Evolutionary conservation across 2,888 invertebrate genomes (phyloP).

Genomic region (Marasmarcha lunaedactyla): DNA sequence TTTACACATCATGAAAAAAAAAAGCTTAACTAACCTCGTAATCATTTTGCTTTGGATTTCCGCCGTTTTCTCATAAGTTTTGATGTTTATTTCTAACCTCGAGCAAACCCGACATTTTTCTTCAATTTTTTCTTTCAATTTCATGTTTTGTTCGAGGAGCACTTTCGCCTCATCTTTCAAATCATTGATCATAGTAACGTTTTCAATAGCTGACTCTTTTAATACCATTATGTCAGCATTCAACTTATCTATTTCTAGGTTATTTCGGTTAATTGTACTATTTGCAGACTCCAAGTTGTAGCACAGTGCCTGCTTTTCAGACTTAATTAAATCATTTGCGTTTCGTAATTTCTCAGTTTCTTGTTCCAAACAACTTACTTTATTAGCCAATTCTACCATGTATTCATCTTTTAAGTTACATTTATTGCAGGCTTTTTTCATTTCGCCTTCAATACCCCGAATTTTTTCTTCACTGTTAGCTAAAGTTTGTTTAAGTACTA

Average conservation of each 20-base stretch:
- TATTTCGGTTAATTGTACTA: constrained; percentile 34
- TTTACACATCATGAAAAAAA: too few species aligned
- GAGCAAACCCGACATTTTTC: constrained; percentile 35
- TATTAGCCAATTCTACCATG: constrained; percentile 21
- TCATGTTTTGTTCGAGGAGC: constrained; percentile 35
- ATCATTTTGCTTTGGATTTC: constrained; percentile 53
- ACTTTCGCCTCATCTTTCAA: constrained; percentile 37
- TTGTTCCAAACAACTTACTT: constrained; percentile 23
- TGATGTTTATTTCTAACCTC: constrained; percentile 44
- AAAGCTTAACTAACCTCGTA: constrained; percentile 46
- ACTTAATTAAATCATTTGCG: constrained; percentile 31
- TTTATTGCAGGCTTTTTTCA: constrained; percentile 9
- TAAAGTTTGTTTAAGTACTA: constrained; percentile 25
- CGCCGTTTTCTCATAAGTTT: constrained; percentile 51
- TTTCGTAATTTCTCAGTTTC: constrained; percentile 31
- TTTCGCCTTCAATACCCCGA: constrained; percentile 19
- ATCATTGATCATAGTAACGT: constrained; percentile 32
- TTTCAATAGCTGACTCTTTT: constrained; percentile 37
- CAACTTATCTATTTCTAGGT: constrained; percentile 39
- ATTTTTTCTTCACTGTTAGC: constrained; percentile 27
- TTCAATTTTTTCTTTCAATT: constrained; percentile 38
- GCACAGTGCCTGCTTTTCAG: constrained; percentile 37
- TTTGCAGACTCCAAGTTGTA: constrained; percentile 39
- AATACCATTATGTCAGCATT: constrained; percentile 39
- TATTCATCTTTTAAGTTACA: background rate